Base-by-base conservation (phyloP, 1,140 invertebrate species). In the Brachionus paranguensis region DNA sequence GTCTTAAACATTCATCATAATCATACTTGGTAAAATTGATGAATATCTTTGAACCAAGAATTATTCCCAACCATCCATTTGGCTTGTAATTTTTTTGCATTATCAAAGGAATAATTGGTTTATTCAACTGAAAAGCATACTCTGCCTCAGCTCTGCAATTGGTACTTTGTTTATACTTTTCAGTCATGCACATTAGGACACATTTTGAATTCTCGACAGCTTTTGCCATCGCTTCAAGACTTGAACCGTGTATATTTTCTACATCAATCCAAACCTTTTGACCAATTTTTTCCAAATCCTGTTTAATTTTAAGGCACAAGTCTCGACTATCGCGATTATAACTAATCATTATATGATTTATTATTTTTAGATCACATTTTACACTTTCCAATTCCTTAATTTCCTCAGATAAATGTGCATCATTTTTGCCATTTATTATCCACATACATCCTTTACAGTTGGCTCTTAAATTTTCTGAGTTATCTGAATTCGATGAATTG, bases 11-110 rank as follows among this genome's bases (percentile, higher is more conserved):
- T 79, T 79, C 76, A 64, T 79, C 76, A 64, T 41, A 79, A 12
- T 79, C 45, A 20, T 79, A 79, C 12, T 79, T 79, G n/a, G 55
- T 79, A 79, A 79, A 79, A 81, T 88, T 87, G 79, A 87, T 88
- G 72, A 86, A 89, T 6, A 87, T 72, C 64, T 88, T 88, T 5
- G 86, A 81, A 1, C 88, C 88, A 17, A 88, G 68, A 17, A 89
- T 86, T 29, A 88, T 83, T 2, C 88, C 88, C 8, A 89, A 85
- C 88, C 88, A 89, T 12, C 88, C 88, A 84, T 88, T 11, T 50
- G 29, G 29, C 27, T 64, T 43, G 41, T 79, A 79, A 41, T 41
- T 37, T 29, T 55, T 4, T 27, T 79, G 76, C 45, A 79, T 53
- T 17, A 79, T 79, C 27, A 79, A 64, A 24, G 76, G 76, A 55